Evolutionary conservation across 2,888 invertebrate species (phyloP).

Genomic region (Tanytarsus gracilentus): DNA sequence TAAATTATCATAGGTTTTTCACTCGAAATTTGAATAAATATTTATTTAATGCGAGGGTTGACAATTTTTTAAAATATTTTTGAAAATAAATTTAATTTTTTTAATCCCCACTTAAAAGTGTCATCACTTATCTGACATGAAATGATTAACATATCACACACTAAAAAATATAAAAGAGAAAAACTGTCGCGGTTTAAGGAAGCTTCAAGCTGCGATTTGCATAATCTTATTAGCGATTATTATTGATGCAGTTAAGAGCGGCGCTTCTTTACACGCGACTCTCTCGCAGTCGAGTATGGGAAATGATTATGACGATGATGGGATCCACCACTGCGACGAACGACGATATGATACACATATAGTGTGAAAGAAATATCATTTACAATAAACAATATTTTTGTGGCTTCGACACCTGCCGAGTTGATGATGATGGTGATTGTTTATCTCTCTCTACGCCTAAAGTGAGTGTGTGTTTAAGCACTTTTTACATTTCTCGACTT

Average conservation of each 20-base stretch:
- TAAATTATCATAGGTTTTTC: constrained; percentile 10
- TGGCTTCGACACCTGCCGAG: constrained; percentile 23
- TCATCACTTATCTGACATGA: no score
- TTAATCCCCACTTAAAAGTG: no score
- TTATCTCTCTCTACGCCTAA: no score
- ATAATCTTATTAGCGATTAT: constrained; percentile 27
- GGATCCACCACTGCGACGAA: not conserved
- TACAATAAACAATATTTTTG: constrained; percentile 24
- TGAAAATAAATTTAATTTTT: no score
- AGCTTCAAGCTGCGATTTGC: constrained; percentile 25
- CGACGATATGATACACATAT: not conserved
- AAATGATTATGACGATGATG: constrained; percentile 11
- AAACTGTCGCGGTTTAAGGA: constrained; percentile 22
- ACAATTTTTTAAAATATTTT: no score
- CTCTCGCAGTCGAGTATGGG: constrained; percentile 10
- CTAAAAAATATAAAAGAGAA: no score
- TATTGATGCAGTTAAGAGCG: constrained; percentile 10
- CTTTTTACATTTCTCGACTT: not conserved
- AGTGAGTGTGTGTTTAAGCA: no score
- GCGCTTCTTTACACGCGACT: no score
- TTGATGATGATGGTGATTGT: constrained; percentile 13
- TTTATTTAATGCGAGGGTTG: no score
- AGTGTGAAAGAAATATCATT: not conserved
- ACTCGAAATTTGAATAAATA: no score
- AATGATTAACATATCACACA: no score